These are phyloP conservation scores for Sarcophaga rosellei DNA, from an alignment of 2,888 invertebrate species.

Conservation along the genomic window DNA sequence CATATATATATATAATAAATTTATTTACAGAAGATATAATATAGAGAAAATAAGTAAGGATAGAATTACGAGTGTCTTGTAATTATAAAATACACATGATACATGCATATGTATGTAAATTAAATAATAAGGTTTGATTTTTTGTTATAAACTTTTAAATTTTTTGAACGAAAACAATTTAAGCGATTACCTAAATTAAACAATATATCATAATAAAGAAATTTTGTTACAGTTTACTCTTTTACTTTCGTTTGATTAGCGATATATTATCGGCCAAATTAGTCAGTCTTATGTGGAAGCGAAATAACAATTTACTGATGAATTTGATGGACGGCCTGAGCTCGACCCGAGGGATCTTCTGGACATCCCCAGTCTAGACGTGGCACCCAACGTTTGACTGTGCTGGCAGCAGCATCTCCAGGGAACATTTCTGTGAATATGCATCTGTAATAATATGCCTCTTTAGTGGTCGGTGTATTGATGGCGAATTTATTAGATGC, in stretches of 20 bases:
- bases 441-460: conserved; percentile 87
- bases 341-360: conserved; percentile 80
- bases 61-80: background rate
- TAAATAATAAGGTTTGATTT: no score
- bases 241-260: background rate
- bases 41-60: background rate
- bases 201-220: background rate
- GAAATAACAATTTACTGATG: conserved; percentile 49
- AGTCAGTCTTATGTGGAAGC: background rate
- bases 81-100: background rate
- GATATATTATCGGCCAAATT: background rate
- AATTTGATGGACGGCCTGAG: conserved; percentile 78
- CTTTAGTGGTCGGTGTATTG: conserved; percentile 88
- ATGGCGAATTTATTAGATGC: conserved; percentile 84
- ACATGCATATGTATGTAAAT: background rate
- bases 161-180: no score
- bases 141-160: no score
- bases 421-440: conserved; percentile 80
- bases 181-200: no score
- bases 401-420: conserved; percentile 76
- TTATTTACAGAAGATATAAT: background rate
- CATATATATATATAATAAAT: background rate
- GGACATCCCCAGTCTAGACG: conserved; percentile 81
- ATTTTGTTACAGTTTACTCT: background rate
- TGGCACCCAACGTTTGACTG: conserved; percentile 80